A percentile compares a stretch with the other conserved stretches of the same genome.
Conservation (phyloP, 2,113 vertebrate species). For the Rattus rattus region DNA sequence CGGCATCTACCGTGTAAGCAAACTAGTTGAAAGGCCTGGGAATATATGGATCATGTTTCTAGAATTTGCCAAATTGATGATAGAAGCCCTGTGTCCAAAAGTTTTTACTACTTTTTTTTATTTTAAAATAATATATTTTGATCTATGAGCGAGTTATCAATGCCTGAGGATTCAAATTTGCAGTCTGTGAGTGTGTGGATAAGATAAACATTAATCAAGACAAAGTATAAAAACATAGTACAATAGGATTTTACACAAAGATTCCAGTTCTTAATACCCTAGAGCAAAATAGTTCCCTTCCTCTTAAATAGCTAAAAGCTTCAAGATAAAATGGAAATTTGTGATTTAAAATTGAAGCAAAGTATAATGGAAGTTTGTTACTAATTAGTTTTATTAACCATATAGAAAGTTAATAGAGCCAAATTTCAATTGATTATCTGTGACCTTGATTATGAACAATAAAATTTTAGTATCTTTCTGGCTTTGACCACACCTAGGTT, state of each 20-base stretch:
- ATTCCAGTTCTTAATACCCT: neutral
- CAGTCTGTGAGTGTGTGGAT: neutral
- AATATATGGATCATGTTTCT: constrained; percentile 76
- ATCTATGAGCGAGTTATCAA: neutral
- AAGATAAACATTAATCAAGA: neutral
- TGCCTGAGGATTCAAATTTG: neutral
- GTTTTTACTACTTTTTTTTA: neutral
- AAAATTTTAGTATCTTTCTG: neutral
- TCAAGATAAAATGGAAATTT: constrained; percentile 37
- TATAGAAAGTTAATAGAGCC: constrained; percentile 13
- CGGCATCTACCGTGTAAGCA: constrained; percentile 83
- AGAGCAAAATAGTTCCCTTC: neutral
- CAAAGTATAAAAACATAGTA: neutral
- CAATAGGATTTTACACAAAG: neutral
- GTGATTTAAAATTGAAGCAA: constrained; percentile 37
- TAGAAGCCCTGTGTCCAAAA: constrained; percentile 33
- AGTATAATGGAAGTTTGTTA: constrained; percentile 10
- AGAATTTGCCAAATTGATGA: constrained; percentile 75
- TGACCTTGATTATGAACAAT: constrained; percentile 18
- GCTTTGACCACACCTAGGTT: neutral
- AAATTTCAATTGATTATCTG: neutral
- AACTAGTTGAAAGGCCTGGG: constrained; percentile 80
- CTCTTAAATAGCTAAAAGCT: neutral
- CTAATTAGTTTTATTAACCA: constrained; percentile 15
- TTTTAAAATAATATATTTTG: neutral